These are phyloP conservation scores for Eudasyphora cyanicolor DNA, from an alignment of 2,888 invertebrate species.

Conservation along the genomic window DNA sequence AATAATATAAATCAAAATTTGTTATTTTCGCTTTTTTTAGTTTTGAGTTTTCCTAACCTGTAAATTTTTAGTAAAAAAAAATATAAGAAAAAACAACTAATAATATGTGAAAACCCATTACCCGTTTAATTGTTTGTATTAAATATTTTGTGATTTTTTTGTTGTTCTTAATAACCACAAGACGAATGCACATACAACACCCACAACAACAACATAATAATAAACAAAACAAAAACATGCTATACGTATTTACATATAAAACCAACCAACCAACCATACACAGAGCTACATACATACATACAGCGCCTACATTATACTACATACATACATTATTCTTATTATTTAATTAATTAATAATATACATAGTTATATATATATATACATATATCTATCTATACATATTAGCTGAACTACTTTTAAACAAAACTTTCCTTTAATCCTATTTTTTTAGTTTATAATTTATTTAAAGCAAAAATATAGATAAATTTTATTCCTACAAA, in stretches of 20 bases:
- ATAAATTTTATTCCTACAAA: slow-evolving; percentile 58
- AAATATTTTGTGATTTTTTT: slow-evolving; percentile 49
- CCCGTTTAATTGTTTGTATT: slow-evolving; percentile 45
- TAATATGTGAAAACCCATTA: slow-evolving; percentile 33
- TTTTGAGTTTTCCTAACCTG: no score
- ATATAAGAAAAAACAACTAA: neutral
- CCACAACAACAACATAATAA: no score
- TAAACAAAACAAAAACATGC: no score
- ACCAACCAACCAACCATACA: neutral
- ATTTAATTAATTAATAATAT: slow-evolving; percentile 60
- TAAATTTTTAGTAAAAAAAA: no score
- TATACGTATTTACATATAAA: no score
- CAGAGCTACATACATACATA: neutral
- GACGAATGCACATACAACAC: slow-evolving; percentile 7
- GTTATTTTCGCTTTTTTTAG: neutral
- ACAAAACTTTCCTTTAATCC: slow-evolving; percentile 45
- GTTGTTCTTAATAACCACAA: slow-evolving; percentile 7
- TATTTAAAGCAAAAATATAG: slow-evolving; percentile 52
- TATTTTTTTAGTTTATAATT: slow-evolving; percentile 56
- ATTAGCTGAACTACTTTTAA: slow-evolving; percentile 42
- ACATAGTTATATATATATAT: slow-evolving; percentile 42
- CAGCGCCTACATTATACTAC: slow-evolving; percentile 31
- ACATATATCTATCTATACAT: no score
- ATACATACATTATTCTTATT: slow-evolving; percentile 38
- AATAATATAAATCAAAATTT: neutral